Base-by-base conservation (phyloP, 2,113 vertebrate genomes). In the Mobula birostris region DNA sequence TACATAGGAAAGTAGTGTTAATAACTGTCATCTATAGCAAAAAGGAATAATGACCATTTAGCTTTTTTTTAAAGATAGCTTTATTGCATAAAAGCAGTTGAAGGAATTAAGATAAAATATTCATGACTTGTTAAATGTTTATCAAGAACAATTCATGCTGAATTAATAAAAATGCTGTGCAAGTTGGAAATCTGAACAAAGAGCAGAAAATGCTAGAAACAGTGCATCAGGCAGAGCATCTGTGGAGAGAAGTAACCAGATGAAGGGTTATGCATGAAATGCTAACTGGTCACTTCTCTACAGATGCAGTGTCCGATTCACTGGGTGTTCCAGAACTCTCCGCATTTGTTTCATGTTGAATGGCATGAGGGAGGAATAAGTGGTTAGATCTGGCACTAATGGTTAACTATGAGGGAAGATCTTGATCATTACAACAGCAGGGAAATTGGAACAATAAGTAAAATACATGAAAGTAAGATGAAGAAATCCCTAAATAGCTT, bases 201-300 rank as follows among this genome's bases (percentile, higher is more conserved):
- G n/a, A 90, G 8, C 85, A 32, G 61, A 63, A 66, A 68, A 32
- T 66, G 63, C 17, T 90, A 27, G 61, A 90, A 66, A 66, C 61
- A 66, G 85, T 8, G 8, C 14, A 29, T 88, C 58, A 90, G 85
- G 61, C 85, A 90, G 61, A 90, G 85, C 85, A 90, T 90, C 85
- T 90, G 85, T 90, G 61, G 61, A 32, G 63, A 32, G 85, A 68
- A 90, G 61, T 63, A 66, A 68, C 61, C 85, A 90, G 85, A 90
- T 90, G 85, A 90, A 90, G 61, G 85, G 85, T 90, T 90, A 90
- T 90, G 85, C 85, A 29, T 90, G 85, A 66, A 90, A 66, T 15
- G 85, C 32, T 66, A 90, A 90, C 61, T 90, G 85, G 85, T 90
- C 85, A 90, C 61, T 90, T 90, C 85, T 90, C 85, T n/a, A 36